Evolutionary conservation across 2,888 invertebrate species (phyloP).

Genomic region (Cybosia mesomella): DNA sequence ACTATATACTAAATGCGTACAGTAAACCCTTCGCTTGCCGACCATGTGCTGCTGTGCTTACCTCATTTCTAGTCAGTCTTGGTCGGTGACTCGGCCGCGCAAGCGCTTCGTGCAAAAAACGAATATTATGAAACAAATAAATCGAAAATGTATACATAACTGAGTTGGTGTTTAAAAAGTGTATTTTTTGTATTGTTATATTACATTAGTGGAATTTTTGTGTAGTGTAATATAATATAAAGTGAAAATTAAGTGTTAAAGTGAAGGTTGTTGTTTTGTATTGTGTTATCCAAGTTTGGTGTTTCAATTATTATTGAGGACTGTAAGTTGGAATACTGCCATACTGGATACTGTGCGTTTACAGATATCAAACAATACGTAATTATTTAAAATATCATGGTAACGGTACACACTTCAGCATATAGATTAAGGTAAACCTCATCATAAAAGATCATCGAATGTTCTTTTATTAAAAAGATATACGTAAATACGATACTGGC

Average conservation of each 20-base stretch:
- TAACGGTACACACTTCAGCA: not conserved
- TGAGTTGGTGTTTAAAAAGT: not conserved
- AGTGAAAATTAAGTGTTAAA: constrained; percentile 1
- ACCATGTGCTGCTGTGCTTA: constrained; percentile 6
- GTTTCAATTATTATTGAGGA: constrained; percentile 1
- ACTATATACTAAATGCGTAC: not conserved
- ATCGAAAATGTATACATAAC: constrained; percentile 9
- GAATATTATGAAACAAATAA: not conserved
- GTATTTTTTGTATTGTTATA: not conserved
- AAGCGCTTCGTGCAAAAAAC: constrained; percentile 1
- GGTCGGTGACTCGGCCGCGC: not conserved
- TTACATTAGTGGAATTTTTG: not conserved
- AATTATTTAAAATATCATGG: not conserved
- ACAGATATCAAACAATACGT: not conserved
- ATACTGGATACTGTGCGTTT: constrained; percentile 2
- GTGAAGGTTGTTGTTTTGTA: constrained; percentile 4
- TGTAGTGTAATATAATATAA: not conserved
- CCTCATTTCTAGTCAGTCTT: constrained; percentile 11
- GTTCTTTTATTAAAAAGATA: too few species aligned
- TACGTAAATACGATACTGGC: too few species aligned
- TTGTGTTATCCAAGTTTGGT: constrained; percentile 5
- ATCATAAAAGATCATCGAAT: too few species aligned
- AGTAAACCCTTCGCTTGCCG: not conserved
- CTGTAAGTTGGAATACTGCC: not conserved
- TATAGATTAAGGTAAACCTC: not conserved